Percentiles rank a stretch among this genome's conserved stretches.
These are phyloP conservation scores for Genyomyrus donnyi DNA, from an alignment of 2,113 vertebrate species.

Conservation along the genomic window DNA sequence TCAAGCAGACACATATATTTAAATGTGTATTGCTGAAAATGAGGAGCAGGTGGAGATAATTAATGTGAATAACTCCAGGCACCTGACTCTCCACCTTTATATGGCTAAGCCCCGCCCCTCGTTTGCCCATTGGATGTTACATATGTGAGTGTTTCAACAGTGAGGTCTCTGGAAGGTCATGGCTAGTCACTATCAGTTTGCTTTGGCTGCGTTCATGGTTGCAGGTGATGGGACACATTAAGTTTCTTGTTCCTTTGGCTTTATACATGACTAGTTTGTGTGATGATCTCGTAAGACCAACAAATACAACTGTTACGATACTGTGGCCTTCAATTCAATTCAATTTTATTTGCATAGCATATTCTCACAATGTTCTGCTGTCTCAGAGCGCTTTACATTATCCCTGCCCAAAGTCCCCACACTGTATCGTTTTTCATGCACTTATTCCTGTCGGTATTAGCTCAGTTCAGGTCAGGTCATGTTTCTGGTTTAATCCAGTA, in stretches of 20 bases:
- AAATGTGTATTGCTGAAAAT: neutral
- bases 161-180: neutral
- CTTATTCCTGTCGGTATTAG: neutral
- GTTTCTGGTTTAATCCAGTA: neutral
- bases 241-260: neutral
- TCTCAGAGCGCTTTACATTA: neutral
- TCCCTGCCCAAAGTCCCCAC: neutral
- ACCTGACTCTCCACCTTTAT: neutral
- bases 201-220: neutral
- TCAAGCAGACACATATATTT: neutral
- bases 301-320: neutral
- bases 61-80: neutral
- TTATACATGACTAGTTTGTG: neutral
- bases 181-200: neutral
- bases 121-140: neutral
- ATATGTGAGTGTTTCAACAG: neutral
- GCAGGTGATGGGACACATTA: neutral
- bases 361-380: neutral
- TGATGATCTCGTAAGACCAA: neutral
- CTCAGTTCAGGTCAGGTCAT: neutral
- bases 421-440: neutral
- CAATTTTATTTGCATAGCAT: neutral
- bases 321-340: neutral
- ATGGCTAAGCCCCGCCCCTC: neutral
- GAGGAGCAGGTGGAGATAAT: neutral